Conservation (phyloP, 1,140 invertebrate species). For the Streblospio benedicti region DNA sequence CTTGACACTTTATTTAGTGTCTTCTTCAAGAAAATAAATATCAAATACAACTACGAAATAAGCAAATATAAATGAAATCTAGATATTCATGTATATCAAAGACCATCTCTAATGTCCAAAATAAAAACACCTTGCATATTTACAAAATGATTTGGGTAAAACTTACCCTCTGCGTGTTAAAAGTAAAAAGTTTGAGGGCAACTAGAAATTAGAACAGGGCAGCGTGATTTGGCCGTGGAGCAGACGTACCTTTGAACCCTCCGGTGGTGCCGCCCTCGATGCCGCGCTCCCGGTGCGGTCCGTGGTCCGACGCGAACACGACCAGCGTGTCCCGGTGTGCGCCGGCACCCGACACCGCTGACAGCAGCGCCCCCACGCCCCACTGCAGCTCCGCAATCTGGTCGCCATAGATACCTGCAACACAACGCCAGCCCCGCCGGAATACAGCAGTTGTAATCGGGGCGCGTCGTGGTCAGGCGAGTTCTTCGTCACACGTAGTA, state of each 20-base stretch:
- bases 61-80: too few species aligned
- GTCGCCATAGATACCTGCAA: slow-evolving; percentile 35
- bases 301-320: slow-evolving; percentile 49
- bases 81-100: too few species aligned
- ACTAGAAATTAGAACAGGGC: too few species aligned
- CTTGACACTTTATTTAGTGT: too few species aligned
- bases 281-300: slow-evolving; percentile 43
- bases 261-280: slow-evolving; percentile 46
- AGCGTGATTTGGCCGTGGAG: too few species aligned
- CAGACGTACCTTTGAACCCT: slow-evolving; percentile 32
- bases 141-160: slow-evolving; percentile 21
- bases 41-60: too few species aligned
- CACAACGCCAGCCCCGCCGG: too few species aligned
- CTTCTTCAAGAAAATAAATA: too few species aligned
- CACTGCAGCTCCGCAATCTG: slow-evolving; percentile 41
- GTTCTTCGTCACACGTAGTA: too few species aligned
- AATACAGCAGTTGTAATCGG: too few species aligned
- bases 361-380: slow-evolving; percentile 36
- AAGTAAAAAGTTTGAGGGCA: too few species aligned
- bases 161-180: background rate
- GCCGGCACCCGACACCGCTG: slow-evolving; percentile 22
- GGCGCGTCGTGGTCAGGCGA: too few species aligned
- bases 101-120: background rate
- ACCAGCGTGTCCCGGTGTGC: slow-evolving; percentile 42
- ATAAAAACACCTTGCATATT: background rate